phyloP scores from a whole-genome alignment of 2,888 invertebrate genomes.

The Drosophila stalkeri region DNA sequence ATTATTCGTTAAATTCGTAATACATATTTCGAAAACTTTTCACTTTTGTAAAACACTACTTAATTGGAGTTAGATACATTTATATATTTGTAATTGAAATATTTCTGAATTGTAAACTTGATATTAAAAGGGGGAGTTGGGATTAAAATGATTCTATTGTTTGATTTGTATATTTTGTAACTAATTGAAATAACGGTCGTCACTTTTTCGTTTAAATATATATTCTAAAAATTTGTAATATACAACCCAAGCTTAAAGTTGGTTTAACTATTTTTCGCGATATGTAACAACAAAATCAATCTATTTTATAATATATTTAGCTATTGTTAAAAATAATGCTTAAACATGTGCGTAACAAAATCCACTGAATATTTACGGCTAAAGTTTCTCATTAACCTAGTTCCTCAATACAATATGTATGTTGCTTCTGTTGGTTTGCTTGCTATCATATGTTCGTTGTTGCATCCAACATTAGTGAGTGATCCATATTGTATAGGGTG shows the following conservation, averaged over 20 bases:
- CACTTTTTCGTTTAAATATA: constrained; percentile 22
- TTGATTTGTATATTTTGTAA: constrained; percentile 29
- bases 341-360: constrained; percentile 73
- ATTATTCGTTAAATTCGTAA: constrained; percentile 50
- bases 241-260: constrained; percentile 67
- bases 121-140: constrained; percentile 14
- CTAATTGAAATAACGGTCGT: constrained; percentile 23
- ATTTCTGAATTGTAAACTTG: constrained; percentile 17
- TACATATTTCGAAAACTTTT: constrained; percentile 29
- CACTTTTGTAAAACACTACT: constrained; percentile 47
- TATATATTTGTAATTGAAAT: constrained; percentile 10
- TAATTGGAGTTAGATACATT: constrained; percentile 35
- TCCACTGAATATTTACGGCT: constrained; percentile 42
- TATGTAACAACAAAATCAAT: constrained; percentile 55
- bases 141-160: constrained; percentile 36
- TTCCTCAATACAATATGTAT: constrained; percentile 31
- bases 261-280: constrained; percentile 42
- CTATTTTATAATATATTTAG: constrained; percentile 42
- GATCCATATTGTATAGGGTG: constrained; percentile 3
- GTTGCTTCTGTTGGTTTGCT: constrained; percentile 1
- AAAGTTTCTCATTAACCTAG: constrained; percentile 33
- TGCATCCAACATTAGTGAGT: constrained; percentile 39
- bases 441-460: constrained; percentile 61
- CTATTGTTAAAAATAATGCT: constrained; percentile 72
- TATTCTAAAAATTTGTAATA: constrained; percentile 32